Conservation (phyloP, 2,888 invertebrate species). For the Chouioia cunea region DNA sequence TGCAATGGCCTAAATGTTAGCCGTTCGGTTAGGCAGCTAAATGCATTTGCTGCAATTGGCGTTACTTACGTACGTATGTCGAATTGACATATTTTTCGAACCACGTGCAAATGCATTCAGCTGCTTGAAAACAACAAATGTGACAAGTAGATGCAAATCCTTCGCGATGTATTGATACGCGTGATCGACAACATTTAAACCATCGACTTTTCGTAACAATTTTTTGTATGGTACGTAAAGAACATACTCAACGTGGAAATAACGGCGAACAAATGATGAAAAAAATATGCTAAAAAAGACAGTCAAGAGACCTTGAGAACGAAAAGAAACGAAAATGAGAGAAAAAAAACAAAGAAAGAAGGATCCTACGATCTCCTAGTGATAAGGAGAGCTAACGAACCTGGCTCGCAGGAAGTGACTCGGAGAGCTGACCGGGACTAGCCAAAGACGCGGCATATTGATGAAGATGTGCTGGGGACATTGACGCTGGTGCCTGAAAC, state of each 20-base stretch:
- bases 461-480: conserved; percentile 89
- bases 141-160: too few relatives aligned
- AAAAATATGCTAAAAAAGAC: conserved; percentile 33
- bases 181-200: too few relatives aligned
- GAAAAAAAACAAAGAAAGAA: conserved; percentile 30
- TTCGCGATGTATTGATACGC: too few relatives aligned
- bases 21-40: too few relatives aligned
- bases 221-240: too few relatives aligned
- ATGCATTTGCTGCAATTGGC: too few relatives aligned
- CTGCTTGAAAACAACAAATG: neutral
- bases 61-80: too few relatives aligned
- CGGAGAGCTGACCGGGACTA: conserved; percentile 75
- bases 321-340: conserved; percentile 24
- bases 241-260: too few relatives aligned
- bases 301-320: conserved; percentile 16
- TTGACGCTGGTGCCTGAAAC: conserved; percentile 87
- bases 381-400: conserved; percentile 69
- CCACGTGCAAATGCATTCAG: neutral
- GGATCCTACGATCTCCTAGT: conserved; percentile 38
- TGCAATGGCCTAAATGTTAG: too few relatives aligned
- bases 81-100: too few relatives aligned
- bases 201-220: too few relatives aligned
- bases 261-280: neutral
- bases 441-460: conserved; percentile 74
- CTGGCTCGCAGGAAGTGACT: conserved; percentile 86